A percentile compares a stretch with the other conserved stretches of the same genome.
Conservation (phyloP, 2,797 vertebrate species). For the Heliangelus exortis region DNA sequence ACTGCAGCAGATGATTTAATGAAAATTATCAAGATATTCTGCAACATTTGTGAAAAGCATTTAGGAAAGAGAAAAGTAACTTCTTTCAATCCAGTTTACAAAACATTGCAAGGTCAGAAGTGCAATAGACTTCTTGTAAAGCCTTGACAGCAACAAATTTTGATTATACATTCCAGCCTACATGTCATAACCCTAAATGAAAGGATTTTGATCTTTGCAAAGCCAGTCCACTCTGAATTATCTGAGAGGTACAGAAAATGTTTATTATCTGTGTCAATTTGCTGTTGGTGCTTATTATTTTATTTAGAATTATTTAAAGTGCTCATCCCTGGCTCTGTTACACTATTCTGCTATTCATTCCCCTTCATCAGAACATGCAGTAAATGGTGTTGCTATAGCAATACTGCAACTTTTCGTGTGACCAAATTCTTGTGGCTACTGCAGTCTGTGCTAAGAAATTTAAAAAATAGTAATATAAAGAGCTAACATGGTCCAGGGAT, state of each 20-base stretch:
- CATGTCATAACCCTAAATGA: neutral
- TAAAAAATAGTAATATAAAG: neutral
- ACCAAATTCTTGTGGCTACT: constrained; percentile 3
- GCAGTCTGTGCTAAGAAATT: neutral
- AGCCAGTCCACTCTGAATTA: neutral
- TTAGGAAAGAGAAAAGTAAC: neutral
- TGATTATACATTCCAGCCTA: neutral
- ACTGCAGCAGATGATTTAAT: neutral
- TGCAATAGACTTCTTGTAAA: neutral
- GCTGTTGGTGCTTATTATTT: neutral
- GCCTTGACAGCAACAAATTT: neutral
- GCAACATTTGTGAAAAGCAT: neutral
- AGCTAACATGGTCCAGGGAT: neutral
- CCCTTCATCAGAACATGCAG: constrained; percentile 36
- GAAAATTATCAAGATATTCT: neutral
- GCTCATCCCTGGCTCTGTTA: neutral
- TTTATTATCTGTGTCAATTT: neutral
- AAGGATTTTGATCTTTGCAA: constrained; percentile 2
- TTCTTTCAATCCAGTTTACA: neutral
- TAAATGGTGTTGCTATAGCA: constrained; percentile 65
- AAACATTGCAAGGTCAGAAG: neutral
- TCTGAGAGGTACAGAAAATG: neutral
- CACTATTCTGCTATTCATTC: constrained; percentile 34
- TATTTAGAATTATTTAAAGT: constrained; percentile 25
- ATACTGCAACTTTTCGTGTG: constrained; percentile 31